Conservation (phyloP, 2,888 invertebrate species). For the Embidobia sp. region DNA sequence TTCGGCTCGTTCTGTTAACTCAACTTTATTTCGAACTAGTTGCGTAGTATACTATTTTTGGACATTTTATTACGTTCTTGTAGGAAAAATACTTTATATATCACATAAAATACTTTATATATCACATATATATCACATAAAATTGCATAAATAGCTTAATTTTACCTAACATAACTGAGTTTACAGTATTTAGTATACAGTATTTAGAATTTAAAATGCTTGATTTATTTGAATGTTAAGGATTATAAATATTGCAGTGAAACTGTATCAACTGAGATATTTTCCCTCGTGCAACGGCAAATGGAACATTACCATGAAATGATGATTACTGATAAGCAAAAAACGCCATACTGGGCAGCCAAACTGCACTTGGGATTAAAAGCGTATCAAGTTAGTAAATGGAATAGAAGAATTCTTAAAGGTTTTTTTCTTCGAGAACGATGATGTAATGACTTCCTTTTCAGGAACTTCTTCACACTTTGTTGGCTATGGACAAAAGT, state of each 20-base stretch:
- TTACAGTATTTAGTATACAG: too few relatives aligned
- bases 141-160: too few relatives aligned
- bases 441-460: conserved; percentile 68
- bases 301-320: conserved; percentile 93
- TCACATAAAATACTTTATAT: too few relatives aligned
- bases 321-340: conserved; percentile 93
- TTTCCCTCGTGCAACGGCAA: conserved; percentile 97
- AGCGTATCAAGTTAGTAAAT: conserved; percentile 83
- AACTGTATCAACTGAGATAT: conserved; percentile 94
- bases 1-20: too few relatives aligned
- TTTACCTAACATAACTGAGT: too few relatives aligned
- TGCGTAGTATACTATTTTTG: too few relatives aligned
- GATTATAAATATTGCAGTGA: conserved; percentile 86
- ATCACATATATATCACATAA: too few relatives aligned
- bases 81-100: too few relatives aligned
- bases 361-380: conserved; percentile 92
- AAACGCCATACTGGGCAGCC: conserved; percentile 90
- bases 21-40: too few relatives aligned
- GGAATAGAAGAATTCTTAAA: conserved; percentile 17
- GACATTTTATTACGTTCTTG: too few relatives aligned
- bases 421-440: conserved; percentile 10
- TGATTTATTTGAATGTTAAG: too few relatives aligned
- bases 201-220: too few relatives aligned
- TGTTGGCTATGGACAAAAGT: conserved; percentile 91
- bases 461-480: conserved; percentile 92